phyloP scores from a whole-genome alignment of 2,888 invertebrate genomes.

The Tortricodes alternella region DNA sequence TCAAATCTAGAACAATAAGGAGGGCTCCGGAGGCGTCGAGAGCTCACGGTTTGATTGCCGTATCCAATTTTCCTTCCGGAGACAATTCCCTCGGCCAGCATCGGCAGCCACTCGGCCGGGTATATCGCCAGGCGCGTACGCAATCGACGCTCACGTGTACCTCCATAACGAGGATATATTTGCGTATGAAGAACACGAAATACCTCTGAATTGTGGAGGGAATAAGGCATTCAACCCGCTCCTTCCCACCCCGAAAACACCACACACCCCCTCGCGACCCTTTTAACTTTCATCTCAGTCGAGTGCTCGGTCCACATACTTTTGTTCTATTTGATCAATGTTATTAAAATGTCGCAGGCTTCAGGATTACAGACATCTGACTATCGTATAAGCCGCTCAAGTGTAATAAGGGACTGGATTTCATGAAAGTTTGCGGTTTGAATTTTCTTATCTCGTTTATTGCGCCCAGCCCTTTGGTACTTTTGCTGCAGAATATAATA shows the following conservation, averaged over 20 bases:
- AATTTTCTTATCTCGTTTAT: conserved; percentile 32
- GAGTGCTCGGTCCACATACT: conserved; percentile 83
- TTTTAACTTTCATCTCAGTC: conserved; percentile 83
- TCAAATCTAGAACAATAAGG: conserved; percentile 56
- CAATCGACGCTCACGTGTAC: conserved; percentile 81
- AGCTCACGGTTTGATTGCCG: conserved; percentile 66
- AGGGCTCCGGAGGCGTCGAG: conserved; percentile 47
- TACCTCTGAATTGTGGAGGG: conserved; percentile 83
- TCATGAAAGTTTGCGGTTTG: conserved; percentile 32
- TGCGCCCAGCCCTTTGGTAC: conserved; percentile 26
- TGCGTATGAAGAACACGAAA: conserved; percentile 84
- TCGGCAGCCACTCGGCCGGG: conserved; percentile 45
- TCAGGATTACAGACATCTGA: conserved; percentile 77
- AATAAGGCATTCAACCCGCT: conserved; percentile 82
- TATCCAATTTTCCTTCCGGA: conserved; percentile 68
- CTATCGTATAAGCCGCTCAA: conserved; percentile 63
- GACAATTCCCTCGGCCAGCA: conserved; percentile 61
- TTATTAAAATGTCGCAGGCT: conserved; percentile 82
- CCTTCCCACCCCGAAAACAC: conserved; percentile 49
- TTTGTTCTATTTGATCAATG: conserved; percentile 84
- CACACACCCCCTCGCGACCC: conserved; percentile 70
- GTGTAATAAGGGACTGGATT: conserved; percentile 34
- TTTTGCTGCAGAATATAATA: conserved; percentile 12
- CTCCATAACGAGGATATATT: conserved; percentile 82
- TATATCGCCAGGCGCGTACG: conserved; percentile 70